These are phyloP conservation scores for Andrena hattorfiana DNA, from an alignment of 2,888 invertebrate genomes.

Conservation along the genomic window DNA sequence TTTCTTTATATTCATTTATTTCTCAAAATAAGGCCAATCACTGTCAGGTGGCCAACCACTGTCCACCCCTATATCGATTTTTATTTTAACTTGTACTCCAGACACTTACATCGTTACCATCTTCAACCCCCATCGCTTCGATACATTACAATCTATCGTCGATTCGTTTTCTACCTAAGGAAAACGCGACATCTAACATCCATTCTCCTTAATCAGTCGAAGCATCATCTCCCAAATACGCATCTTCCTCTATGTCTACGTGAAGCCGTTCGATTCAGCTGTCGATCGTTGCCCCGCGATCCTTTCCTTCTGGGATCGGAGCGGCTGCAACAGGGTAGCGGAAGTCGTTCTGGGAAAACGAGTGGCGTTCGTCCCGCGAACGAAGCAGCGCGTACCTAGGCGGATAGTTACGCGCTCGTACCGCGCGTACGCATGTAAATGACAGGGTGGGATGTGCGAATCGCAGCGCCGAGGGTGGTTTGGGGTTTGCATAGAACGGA, in stretches of 20 bases:
- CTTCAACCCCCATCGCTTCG: no score
- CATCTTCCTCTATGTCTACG: neutral
- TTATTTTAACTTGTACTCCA: no score
- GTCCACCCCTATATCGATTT: no score
- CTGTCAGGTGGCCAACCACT: no score
- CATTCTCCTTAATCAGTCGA: slow-evolving; percentile 2
- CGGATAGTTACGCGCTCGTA: slow-evolving; percentile 44
- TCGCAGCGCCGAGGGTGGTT: slow-evolving; percentile 56
- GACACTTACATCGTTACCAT: no score
- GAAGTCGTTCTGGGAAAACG: neutral
- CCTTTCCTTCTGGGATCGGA: neutral
- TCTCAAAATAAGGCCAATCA: no score
- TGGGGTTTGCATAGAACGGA: slow-evolving; percentile 21
- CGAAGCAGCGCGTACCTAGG: slow-evolving; percentile 37
- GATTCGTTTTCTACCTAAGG: no score
- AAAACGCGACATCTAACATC: neutral
- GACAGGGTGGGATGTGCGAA: slow-evolving; percentile 72
- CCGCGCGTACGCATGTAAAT: slow-evolving; percentile 73
- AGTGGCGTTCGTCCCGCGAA: slow-evolving; percentile 51
- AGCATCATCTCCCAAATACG: neutral
- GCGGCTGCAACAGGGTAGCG: no score
- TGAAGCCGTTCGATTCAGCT: neutral
- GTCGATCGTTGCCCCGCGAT: neutral
- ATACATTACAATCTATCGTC: no score
- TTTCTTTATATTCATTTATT: no score